These are phyloP conservation scores for Oreohelix idahoensis DNA, from an alignment of 1,140 invertebrate genomes.

Conservation along the genomic window DNA sequence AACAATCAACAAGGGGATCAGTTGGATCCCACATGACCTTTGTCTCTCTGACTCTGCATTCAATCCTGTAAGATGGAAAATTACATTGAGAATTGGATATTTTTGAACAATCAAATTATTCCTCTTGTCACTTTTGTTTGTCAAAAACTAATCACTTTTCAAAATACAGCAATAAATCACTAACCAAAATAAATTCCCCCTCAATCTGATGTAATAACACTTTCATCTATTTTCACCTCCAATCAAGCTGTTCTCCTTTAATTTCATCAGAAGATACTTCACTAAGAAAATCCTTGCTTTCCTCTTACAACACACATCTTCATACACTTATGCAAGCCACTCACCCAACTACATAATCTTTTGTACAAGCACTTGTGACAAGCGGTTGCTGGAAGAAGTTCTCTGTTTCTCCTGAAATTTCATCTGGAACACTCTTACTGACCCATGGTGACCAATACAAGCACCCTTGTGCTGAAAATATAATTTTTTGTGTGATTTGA, in stretches of 20 bases:
- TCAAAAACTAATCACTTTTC: too few relatives aligned
- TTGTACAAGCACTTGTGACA: constrained; percentile 69
- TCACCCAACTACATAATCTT: constrained; percentile 53
- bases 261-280: neutral
- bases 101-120: neutral
- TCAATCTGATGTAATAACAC: neutral
- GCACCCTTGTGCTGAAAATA: constrained; percentile 45
- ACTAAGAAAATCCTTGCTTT: neutral
- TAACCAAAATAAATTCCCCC: neutral
- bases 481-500: neutral
- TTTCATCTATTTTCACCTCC: too few relatives aligned
- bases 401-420: constrained; percentile 27
- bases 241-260: neutral
- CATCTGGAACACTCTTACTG: constrained; percentile 64
- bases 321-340: constrained; percentile 27
- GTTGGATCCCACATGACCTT: constrained; percentile 21
- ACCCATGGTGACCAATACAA: constrained; percentile 73
- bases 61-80: neutral
- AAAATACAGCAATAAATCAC: too few relatives aligned
- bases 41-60: constrained; percentile 19
- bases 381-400: constrained; percentile 45
- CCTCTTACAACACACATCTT: neutral
- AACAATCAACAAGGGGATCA: constrained; percentile 80
- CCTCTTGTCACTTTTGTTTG: neutral
- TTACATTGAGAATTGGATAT: neutral